Evolutionary conservation across 2,113 vertebrate genomes (phyloP).

Genomic region (Actenoides hombroni): DNA sequence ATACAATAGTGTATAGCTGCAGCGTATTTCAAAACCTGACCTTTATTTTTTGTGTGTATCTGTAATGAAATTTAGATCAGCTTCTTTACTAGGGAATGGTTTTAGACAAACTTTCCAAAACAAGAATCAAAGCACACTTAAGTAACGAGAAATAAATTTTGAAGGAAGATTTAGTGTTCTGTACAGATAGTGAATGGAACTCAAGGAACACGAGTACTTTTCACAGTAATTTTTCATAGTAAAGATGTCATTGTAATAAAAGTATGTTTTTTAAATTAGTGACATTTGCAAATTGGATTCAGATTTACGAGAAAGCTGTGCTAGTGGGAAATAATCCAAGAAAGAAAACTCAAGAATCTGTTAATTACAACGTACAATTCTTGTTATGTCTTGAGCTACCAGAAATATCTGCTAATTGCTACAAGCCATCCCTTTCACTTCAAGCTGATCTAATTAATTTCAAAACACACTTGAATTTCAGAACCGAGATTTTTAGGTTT

Average conservation of each 20-base stretch:
- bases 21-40: neutral
- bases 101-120: neutral
- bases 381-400: slow-evolving; percentile 25
- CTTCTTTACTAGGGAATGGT: neutral
- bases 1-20: neutral
- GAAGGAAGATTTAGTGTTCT: neutral
- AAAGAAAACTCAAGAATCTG: slow-evolving; percentile 4
- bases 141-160: neutral
- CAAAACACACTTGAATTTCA: neutral
- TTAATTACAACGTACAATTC: slow-evolving; percentile 38
- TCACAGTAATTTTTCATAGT: neutral
- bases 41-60: neutral
- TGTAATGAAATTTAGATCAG: neutral
- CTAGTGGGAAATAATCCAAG: slow-evolving; percentile 51
- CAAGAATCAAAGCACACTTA: neutral
- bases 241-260: slow-evolving; percentile 27
- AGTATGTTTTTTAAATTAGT: slow-evolving; percentile 29
- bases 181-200: neutral
- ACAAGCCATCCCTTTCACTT: slow-evolving; percentile 17
- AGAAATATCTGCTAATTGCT: slow-evolving; percentile 55
- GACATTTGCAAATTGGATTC: slow-evolving; percentile 52
- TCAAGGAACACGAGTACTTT: neutral
- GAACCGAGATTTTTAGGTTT: neutral
- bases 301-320: slow-evolving; percentile 37
- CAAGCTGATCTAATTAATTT: slow-evolving; percentile 34